A percentile compares a stretch with the other conserved stretches of the same genome.
phyloP scores from a whole-genome alignment of 1,140 invertebrate genomes.

The Parasteatoda tepidariorum region DNA sequence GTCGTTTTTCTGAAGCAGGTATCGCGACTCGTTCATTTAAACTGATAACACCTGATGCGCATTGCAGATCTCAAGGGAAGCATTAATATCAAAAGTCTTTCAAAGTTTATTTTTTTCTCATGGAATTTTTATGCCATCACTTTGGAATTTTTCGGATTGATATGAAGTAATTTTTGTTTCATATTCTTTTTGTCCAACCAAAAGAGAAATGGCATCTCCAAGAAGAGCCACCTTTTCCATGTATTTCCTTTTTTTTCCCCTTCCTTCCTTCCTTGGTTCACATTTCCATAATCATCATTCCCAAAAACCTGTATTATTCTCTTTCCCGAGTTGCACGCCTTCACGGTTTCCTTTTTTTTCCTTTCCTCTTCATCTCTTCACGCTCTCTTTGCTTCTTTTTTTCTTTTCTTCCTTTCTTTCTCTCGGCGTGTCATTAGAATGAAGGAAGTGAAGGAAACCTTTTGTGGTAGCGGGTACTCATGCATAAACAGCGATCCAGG shows the following conservation, averaged over 20 bases:
- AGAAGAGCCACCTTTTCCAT: slow-evolving; percentile 8
- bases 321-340: background rate
- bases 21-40: too few relatives aligned
- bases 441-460: slow-evolving; percentile 7
- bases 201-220: background rate
- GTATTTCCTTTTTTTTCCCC: background rate
- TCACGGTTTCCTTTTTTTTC: background rate
- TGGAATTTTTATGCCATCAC: too few relatives aligned
- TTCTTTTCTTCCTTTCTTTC: background rate
- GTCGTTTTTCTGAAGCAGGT: too few relatives aligned
- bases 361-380: background rate
- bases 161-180: too few relatives aligned
- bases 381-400: background rate
- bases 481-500: slow-evolving; percentile 4
- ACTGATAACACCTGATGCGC: too few relatives aligned
- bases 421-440: slow-evolving; percentile 7
- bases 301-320: slow-evolving; percentile 1
- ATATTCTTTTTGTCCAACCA: too few relatives aligned
- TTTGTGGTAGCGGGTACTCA: slow-evolving; percentile 11
- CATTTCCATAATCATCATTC: slow-evolving; percentile 27
- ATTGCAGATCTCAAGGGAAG: too few relatives aligned
- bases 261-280: background rate
- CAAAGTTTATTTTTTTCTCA: too few relatives aligned
- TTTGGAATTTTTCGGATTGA: too few relatives aligned
- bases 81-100: too few relatives aligned